phyloP scores from a whole-genome alignment of 1,140 invertebrate species.

The Drosophila punjabiensis region DNA sequence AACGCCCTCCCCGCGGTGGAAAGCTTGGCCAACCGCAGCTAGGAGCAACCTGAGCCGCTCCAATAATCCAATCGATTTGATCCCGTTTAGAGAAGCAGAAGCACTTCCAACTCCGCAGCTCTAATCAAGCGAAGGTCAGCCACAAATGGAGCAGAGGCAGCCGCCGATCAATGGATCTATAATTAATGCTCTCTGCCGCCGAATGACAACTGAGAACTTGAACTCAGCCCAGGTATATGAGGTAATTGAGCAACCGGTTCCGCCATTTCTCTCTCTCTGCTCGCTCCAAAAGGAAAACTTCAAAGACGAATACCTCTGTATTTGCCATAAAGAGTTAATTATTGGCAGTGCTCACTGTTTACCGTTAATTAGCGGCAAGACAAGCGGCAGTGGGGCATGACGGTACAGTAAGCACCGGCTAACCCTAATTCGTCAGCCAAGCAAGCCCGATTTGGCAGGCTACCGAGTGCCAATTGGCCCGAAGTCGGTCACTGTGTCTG shows the following conservation, averaged over 20 bases:
- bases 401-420: slow-evolving; percentile 21
- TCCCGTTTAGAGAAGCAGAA: slow-evolving; percentile 16
- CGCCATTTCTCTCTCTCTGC: slow-evolving; percentile 15
- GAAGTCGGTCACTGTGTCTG: slow-evolving; percentile 43
- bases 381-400: slow-evolving; percentile 38
- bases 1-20: slow-evolving; percentile 18
- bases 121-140: slow-evolving; percentile 67
- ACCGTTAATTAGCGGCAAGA: slow-evolving; percentile 68
- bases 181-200: slow-evolving; percentile 23
- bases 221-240: slow-evolving; percentile 29
- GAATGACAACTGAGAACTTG: slow-evolving; percentile 43
- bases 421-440: slow-evolving; percentile 61
- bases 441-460: slow-evolving; percentile 33
- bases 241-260: slow-evolving; percentile 55
- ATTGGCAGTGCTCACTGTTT: slow-evolving; percentile 53
- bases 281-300: slow-evolving; percentile 53
- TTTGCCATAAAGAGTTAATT: slow-evolving; percentile 38
- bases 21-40: not conserved
- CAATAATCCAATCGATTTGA: slow-evolving; percentile 30
- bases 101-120: slow-evolving; percentile 10
- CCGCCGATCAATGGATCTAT: slow-evolving; percentile 25
- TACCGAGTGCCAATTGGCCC: not conserved
- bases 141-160: slow-evolving; percentile 45
- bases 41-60: slow-evolving; percentile 1
- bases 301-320: slow-evolving; percentile 46